Percentiles rank a stretch among this genome's conserved stretches.
These are phyloP conservation scores for Goniozus legneri DNA, from an alignment of 1,140 invertebrate species.

Conservation along the genomic window DNA sequence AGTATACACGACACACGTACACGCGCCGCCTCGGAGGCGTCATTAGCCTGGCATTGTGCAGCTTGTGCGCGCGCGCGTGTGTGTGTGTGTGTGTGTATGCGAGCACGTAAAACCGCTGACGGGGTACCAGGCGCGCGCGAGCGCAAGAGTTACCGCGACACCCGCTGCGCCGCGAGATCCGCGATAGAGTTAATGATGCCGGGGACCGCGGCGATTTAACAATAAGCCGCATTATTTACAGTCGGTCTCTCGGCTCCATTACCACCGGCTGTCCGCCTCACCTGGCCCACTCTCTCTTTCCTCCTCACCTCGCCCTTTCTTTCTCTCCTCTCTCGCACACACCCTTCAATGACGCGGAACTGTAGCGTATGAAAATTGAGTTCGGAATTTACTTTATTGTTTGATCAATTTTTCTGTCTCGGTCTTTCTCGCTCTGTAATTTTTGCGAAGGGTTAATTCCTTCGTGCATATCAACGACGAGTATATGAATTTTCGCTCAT, in stretches of 20 bases:
- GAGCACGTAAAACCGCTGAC: too few relatives aligned
- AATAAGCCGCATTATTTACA: slow-evolving; percentile 48
- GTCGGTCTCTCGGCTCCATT: slow-evolving; percentile 30
- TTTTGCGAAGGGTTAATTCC: too few relatives aligned
- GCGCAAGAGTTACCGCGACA: slow-evolving; percentile 43
- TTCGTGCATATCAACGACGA: too few relatives aligned
- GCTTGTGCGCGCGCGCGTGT: slow-evolving; percentile 32
- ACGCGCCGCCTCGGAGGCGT: slow-evolving; percentile 38
- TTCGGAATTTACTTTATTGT: too few relatives aligned
- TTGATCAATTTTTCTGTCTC: too few relatives aligned
- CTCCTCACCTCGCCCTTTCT: neutral
- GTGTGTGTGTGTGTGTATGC: too few relatives aligned
- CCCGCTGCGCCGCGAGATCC: slow-evolving; percentile 43
- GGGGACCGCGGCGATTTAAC: slow-evolving; percentile 39
- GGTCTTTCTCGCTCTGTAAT: too few relatives aligned
- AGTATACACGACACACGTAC: too few relatives aligned
- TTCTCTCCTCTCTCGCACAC: neutral
- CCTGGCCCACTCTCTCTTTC: slow-evolving; percentile 19
- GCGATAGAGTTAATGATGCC: slow-evolving; percentile 48
- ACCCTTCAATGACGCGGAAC: neutral
- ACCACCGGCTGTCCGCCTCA: slow-evolving; percentile 32
- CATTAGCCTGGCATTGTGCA: slow-evolving; percentile 44
- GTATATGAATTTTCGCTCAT: too few relatives aligned
- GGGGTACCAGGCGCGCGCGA: too few relatives aligned
- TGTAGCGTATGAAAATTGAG: too few relatives aligned